Percentiles rank a stretch among this genome's conserved stretches.
phyloP scores from a whole-genome alignment of 37 sponge, comb jelly and placozoan genomes.

The Tethya wilhelma region DNA sequence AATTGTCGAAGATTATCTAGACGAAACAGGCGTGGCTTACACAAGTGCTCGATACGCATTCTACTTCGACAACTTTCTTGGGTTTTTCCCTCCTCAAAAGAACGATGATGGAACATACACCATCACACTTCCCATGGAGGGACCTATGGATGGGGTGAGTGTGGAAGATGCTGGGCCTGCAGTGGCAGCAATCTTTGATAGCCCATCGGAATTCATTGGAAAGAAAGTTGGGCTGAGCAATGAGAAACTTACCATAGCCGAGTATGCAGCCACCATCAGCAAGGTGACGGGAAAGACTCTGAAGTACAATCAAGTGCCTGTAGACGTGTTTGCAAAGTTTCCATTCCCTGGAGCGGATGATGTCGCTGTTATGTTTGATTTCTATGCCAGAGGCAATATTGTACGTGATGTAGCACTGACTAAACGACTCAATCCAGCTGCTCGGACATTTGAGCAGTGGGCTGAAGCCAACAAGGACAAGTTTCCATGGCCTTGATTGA shows the following conservation, averaged over 20 bases:
- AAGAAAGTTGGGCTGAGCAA: constrained; percentile 61
- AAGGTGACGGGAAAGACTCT: constrained; percentile 58
- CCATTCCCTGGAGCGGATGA: constrained; percentile 73
- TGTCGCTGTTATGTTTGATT: constrained; percentile 68
- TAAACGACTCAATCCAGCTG: constrained; percentile 51
- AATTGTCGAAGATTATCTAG: constrained; percentile 59
- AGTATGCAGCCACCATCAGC: constrained; percentile 50
- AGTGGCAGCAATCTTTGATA: constrained; percentile 63
- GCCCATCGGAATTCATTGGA: constrained; percentile 62
- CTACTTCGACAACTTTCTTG: constrained; percentile 74
- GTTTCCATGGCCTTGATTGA: too few relatives aligned
- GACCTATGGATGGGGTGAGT: constrained; percentile 56
- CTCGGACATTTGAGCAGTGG: constrained; percentile 42
- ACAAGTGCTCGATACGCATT: constrained; percentile 52
- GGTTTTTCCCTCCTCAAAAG: constrained; percentile 16
- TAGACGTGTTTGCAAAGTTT: constrained; percentile 57
- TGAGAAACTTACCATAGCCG: constrained; percentile 40
- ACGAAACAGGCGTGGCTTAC: constrained; percentile 63
- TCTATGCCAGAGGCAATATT: constrained; percentile 38
- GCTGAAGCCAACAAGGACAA: constrained; percentile 53
- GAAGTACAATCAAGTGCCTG: constrained; percentile 42
- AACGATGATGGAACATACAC: constrained; percentile 60
- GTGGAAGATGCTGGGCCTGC: constrained; percentile 56
- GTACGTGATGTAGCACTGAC: constrained; percentile 41
- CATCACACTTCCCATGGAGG: constrained; percentile 54